These are phyloP conservation scores for Cyanoliseus patagonus DNA, from an alignment of 2,113 vertebrate genomes.

Conservation along the genomic window DNA sequence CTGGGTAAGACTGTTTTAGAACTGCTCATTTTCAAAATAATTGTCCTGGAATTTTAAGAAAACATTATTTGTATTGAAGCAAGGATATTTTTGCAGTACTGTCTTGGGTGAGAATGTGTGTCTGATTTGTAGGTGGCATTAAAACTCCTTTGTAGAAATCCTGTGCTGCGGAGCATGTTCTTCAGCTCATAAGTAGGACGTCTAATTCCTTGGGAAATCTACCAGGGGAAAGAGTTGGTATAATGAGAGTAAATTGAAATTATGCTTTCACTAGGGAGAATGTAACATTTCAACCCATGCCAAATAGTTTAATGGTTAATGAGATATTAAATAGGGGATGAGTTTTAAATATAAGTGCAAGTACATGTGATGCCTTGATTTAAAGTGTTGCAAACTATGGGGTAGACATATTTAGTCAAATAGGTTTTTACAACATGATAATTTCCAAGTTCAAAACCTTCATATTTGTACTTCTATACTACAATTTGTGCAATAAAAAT, in stretches of 20 bases:
- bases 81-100: background rate
- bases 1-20: background rate
- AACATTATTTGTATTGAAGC: background rate
- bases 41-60: background rate
- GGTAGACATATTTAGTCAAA: background rate
- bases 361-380: background rate
- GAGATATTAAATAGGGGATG: background rate
- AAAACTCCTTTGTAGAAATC: background rate
- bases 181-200: background rate
- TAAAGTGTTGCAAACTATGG: background rate
- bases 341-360: background rate
- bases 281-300: background rate
- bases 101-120: background rate
- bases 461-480: background rate
- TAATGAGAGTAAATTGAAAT: background rate
- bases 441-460: background rate
- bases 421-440: background rate
- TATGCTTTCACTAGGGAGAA: background rate
- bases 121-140: background rate
- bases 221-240: background rate
- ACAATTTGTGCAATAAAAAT: background rate
- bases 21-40: background rate
- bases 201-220: background rate
- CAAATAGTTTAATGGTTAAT: background rate
- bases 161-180: background rate